Evolutionary conservation across 2,113 vertebrate species (phyloP).

Genomic region (Pituophis catenifer): DNA sequence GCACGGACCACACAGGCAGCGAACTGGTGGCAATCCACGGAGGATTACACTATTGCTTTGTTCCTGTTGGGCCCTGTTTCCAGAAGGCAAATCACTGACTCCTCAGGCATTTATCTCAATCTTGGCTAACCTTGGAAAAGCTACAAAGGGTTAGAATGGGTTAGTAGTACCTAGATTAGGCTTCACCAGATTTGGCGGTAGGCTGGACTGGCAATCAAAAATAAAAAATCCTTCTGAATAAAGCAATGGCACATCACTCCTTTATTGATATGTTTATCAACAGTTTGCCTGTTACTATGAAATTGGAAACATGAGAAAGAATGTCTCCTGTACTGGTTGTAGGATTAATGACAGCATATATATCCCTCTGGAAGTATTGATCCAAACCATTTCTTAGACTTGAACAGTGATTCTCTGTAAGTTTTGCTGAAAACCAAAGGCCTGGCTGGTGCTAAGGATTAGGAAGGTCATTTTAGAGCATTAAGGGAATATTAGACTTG

Average conservation of each 20-base stretch:
- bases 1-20: too few species aligned
- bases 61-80: background rate
- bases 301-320: background rate
- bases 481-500: background rate
- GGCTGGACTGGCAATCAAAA: background rate
- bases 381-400: background rate
- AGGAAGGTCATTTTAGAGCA: background rate
- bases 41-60: too few species aligned
- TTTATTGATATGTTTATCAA: background rate
- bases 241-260: background rate
- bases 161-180: background rate
- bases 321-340: background rate
- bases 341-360: background rate
- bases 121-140: background rate
- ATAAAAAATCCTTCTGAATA: background rate
- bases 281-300: background rate
- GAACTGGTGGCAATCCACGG: too few species aligned
- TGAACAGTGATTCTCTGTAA: background rate
- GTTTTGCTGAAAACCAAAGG: background rate
- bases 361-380: background rate
- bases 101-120: background rate
- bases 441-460: background rate
- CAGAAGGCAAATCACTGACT: background rate
- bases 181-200: background rate
- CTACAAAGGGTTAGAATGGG: background rate